These are phyloP conservation scores for Hycleus phaleratus DNA, from an alignment of 1,140 invertebrate species.

Conservation along the genomic window DNA sequence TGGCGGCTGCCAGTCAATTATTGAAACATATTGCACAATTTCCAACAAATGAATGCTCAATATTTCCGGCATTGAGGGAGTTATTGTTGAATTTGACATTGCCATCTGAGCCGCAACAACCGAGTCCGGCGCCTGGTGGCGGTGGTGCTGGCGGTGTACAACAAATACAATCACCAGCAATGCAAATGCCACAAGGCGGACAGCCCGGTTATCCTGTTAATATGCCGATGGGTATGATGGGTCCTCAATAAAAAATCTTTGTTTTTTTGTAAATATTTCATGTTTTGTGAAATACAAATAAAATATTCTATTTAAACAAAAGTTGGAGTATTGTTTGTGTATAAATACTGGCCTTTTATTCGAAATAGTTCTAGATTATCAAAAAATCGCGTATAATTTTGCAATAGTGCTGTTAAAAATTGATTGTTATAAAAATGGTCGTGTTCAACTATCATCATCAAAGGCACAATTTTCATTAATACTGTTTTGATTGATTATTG, in stretches of 20 bases:
- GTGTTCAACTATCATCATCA: too few relatives aligned
- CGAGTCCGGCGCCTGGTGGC: constrained; percentile 39
- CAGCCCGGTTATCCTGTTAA: constrained; percentile 43
- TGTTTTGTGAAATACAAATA: too few relatives aligned
- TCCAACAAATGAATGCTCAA: constrained; percentile 62
- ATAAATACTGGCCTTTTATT: too few relatives aligned
- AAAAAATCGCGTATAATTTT: too few relatives aligned
- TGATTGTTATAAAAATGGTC: too few relatives aligned
- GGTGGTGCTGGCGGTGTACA: constrained; percentile 36
- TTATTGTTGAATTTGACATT: constrained; percentile 70
- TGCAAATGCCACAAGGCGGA: constrained; percentile 45
- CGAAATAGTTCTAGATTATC: too few relatives aligned
- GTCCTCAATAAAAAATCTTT: constrained; percentile 27
- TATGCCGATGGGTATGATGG: constrained; percentile 50
- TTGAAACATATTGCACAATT: constrained; percentile 61
- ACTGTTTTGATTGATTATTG: too few relatives aligned
- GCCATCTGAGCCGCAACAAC: constrained; percentile 44
- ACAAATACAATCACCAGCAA: constrained; percentile 48
- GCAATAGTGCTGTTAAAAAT: too few relatives aligned
- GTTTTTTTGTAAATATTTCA: too few relatives aligned
- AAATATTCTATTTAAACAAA: too few relatives aligned
- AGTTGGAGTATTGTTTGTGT: too few relatives aligned
- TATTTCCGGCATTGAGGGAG: constrained; percentile 82
- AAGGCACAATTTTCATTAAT: too few relatives aligned
- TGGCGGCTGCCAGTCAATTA: constrained; percentile 55